These are phyloP conservation scores for Pyxicephalus adspersus DNA, from an alignment of 2,113 vertebrate genomes.

Conservation along the genomic window DNA sequence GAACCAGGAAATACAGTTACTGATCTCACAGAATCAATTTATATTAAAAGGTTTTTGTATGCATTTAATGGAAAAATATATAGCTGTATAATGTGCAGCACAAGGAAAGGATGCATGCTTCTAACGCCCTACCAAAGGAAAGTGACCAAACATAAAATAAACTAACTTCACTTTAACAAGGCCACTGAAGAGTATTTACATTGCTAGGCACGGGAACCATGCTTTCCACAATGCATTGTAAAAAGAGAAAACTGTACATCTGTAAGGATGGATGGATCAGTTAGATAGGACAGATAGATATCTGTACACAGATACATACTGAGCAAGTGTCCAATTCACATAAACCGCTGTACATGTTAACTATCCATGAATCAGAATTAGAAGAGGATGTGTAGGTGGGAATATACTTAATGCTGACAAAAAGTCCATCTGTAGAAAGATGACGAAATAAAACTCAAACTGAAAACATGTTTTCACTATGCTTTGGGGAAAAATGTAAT, in stretches of 20 bases:
- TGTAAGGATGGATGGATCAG: neutral
- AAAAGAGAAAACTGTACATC: no score
- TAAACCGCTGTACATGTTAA: no score
- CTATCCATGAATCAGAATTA: neutral
- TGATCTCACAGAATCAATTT: no score
- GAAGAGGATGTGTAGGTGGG: neutral
- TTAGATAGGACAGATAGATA: neutral
- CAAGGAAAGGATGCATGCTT: neutral
- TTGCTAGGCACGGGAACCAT: neutral
- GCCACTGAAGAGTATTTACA: neutral
- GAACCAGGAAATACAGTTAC: no score
- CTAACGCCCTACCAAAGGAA: neutral
- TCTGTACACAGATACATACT: neutral
- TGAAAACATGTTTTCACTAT: slow-evolving; percentile 15
- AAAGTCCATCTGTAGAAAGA: slow-evolving; percentile 1
- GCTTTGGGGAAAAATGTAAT: neutral
- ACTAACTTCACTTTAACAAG: slow-evolving; percentile 5
- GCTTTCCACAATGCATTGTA: neutral
- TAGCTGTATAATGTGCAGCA: no score
- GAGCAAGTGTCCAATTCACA: neutral
- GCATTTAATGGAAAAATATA: no score
- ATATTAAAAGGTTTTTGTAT: no score
- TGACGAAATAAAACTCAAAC: slow-evolving; percentile 1
- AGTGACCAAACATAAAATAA: neutral
- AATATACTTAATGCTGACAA: neutral